A percentile compares a stretch with the other conserved stretches of the same genome.
These are phyloP conservation scores for Sander lucioperca DNA, from an alignment of 2,113 vertebrate species.

Conservation along the genomic window DNA sequence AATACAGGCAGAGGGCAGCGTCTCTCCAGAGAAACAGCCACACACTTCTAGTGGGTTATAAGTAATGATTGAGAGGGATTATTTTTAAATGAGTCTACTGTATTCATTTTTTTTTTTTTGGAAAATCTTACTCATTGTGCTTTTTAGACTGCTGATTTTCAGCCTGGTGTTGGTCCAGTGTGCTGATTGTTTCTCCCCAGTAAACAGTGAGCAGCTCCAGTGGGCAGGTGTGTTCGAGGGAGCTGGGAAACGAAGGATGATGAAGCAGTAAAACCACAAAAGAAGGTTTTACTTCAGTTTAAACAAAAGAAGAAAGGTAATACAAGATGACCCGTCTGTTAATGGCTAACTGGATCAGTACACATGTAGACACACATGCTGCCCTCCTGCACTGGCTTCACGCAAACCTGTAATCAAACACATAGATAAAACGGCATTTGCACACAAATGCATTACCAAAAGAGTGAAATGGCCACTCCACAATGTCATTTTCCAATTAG, in stretches of 20 bases:
- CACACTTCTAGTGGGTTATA: no score
- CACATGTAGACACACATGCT: conserved; percentile 18
- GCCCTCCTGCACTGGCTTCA: conserved; percentile 13
- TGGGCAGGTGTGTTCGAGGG: not conserved
- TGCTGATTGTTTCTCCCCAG: not conserved
- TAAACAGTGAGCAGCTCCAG: not conserved
- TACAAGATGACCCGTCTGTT: conserved; percentile 61
- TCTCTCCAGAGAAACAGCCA: no score
- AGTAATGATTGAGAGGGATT: no score
- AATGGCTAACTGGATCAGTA: conserved; percentile 65
- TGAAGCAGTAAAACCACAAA: conserved; percentile 39
- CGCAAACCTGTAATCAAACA: conserved; percentile 51
- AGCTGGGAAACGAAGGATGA: not conserved
- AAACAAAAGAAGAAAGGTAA: conserved; percentile 59
- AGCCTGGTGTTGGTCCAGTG: not conserved
- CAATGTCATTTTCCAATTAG: conserved; percentile 18
- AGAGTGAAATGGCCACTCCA: not conserved
- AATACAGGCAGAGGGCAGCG: no score
- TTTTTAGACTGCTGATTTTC: no score
- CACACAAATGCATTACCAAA: conserved; percentile 20
- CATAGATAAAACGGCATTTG: conserved; percentile 35
- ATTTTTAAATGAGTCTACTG: no score
- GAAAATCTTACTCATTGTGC: no score
- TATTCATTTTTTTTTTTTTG: no score
- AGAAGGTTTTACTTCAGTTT: conserved; percentile 44